phyloP scores from a whole-genome alignment of 2,113 vertebrate genomes.

The Anarhynchus alexandrinus region DNA sequence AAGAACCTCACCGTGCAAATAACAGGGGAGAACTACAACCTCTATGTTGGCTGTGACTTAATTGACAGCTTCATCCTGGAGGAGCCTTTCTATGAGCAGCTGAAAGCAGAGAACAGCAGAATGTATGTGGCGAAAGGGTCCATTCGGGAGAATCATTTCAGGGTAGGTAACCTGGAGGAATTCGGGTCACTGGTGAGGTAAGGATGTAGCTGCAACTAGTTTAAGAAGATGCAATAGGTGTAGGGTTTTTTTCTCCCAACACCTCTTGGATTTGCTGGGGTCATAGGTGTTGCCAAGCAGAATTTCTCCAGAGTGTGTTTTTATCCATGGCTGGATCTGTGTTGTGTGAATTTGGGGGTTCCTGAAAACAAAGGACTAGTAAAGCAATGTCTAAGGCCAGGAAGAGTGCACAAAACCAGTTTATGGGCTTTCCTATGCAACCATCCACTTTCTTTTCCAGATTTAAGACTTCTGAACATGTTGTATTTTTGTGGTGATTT shows the following conservation, averaged over 20 bases:
- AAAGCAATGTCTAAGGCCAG: not conserved
- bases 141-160: conserved; percentile 88
- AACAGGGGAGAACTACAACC: conserved; percentile 86
- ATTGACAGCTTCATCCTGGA: conserved; percentile 92
- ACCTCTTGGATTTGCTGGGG: not conserved
- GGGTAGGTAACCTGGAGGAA: conserved; percentile 75
- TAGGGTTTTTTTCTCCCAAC: not conserved
- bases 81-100: conserved; percentile 91
- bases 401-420: not conserved
- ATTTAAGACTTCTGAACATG: not conserved
- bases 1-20: conserved; percentile 93
- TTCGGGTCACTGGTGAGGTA: not conserved
- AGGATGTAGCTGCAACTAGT: not conserved
- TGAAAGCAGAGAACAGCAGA: conserved; percentile 79
- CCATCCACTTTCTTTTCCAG: not conserved
- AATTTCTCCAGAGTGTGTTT: not conserved
- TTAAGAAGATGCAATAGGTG: not conserved
- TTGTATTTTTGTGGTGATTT: not conserved
- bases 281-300: not conserved
- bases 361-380: not conserved
- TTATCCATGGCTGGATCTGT: not conserved
- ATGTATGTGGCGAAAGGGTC: conserved; percentile 92
- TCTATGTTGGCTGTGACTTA: conserved; percentile 91
- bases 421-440: not conserved
- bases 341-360: not conserved